Percentiles rank a stretch among this genome's conserved stretches.
Evolutionary conservation across 2,888 invertebrate genomes (phyloP).

Genomic region (Lutraria lutraria): DNA sequence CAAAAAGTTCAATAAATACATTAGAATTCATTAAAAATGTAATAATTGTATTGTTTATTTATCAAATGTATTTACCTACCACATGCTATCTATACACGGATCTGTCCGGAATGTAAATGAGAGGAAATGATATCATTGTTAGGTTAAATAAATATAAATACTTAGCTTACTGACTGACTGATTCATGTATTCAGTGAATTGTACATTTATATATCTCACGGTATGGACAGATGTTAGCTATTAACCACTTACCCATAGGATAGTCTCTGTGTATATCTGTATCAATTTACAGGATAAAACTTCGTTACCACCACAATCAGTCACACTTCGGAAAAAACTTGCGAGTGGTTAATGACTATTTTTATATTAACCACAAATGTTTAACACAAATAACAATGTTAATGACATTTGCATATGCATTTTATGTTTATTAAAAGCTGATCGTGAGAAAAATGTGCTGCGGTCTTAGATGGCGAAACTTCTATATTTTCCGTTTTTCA

Average conservation of each 20-base stretch:
- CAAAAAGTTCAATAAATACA: too few relatives aligned
- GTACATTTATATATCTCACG: background rate
- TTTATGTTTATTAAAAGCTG: background rate
- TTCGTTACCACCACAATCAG: background rate
- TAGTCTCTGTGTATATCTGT: background rate
- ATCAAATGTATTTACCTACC: too few relatives aligned
- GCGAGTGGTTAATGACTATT: constrained; percentile 12
- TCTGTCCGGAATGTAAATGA: background rate
- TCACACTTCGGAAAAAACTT: constrained; percentile 10
- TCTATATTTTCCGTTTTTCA: background rate
- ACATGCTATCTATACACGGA: too few relatives aligned
- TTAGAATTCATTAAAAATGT: too few relatives aligned
- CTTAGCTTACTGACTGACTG: background rate
- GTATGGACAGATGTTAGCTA: background rate
- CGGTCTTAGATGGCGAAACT: background rate
- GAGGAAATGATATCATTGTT: background rate
- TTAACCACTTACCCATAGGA: constrained; percentile 8
- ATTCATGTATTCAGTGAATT: background rate
- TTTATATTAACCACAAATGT: constrained; percentile 22
- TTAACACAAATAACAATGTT: constrained; percentile 8
- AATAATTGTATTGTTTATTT: too few relatives aligned
- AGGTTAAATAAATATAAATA: background rate
- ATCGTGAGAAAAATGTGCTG: constrained; percentile 6
- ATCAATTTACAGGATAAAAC: constrained; percentile 6
- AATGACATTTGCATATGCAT: constrained; percentile 25